Evolutionary conservation across 2,888 invertebrate species (phyloP), one percentile per base, ranked within the genome.

Genomic region (Rotaria magnacalcarata): DNA sequence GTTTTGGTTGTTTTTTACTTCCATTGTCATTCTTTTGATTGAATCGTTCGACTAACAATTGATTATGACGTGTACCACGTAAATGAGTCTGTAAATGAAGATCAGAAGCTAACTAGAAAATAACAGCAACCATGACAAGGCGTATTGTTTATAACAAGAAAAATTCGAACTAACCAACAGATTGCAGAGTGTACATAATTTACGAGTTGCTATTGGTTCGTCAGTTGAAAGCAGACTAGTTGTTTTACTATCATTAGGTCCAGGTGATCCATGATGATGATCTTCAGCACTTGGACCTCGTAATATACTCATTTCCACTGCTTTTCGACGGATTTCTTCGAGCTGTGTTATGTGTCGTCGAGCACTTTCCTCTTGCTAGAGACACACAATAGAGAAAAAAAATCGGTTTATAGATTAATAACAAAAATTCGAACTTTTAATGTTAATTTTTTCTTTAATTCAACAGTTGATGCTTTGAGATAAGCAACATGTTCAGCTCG

Each of bases 401-500:
- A 8, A n/a, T 43, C 10, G 2, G 14, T 21, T 56, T 41, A 24
- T 24, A 47, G 41, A 24, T 5, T 24, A 16, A 24, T 21, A n/a
- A 52, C 10, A 52, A 67, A 34, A 34, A 6, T 24, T 74, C 80
- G 24, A 85, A 91, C 92, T 90, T 97, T 97, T 90, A 95, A 94
- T 50, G 95, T 93, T 84, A 97, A 97, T 88, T 96, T 94, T 86
- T 95, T 95, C 88, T 96, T 94, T 19, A 97, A 91, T 88, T 96
- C 96, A 90, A 95, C 95, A 0, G 95, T 95, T 84, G 95, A 95
- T 4, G 95, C 94, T 88, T 95, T 80, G 3, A 95, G 11, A 95
- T 95, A 27, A 89, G 87, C 95, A 86, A 95, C 95, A 19, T 95
- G 90, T 0, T 96, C 96, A 0, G 94, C 94, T 52, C 95, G 91